Conservation (phyloP, 1,140 invertebrate genomes). For the Anagrus nilaparvatae region DNA sequence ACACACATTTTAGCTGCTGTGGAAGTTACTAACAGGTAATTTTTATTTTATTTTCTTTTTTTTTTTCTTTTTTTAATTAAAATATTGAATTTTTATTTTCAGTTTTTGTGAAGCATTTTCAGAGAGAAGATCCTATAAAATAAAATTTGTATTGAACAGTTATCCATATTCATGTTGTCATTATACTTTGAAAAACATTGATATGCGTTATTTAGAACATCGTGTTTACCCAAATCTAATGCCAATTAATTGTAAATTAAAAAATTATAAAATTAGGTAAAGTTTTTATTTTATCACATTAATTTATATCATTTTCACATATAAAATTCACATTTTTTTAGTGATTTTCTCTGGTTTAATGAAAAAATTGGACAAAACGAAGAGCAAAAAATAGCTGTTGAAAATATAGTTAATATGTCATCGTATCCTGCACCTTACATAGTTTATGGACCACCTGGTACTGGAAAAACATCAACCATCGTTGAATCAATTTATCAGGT, state of each 20-base stretch:
- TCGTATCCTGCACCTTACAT: constrained; percentile 59
- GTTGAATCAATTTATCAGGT: constrained; percentile 58
- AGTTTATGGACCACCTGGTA: constrained; percentile 70
- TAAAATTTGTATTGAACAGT: constrained; percentile 1
- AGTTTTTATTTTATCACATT: no score
- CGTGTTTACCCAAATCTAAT: no score
- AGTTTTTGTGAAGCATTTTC: background rate
- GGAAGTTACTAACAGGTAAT: no score
- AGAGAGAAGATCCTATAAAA: background rate
- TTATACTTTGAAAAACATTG: constrained; percentile 4
- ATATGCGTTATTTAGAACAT: no score
- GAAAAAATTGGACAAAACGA: constrained; percentile 46
- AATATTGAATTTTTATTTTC: background rate
- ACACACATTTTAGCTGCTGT: no score
- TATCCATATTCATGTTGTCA: constrained; percentile 6
- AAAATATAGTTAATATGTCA: constrained; percentile 47
- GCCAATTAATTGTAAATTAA: no score
- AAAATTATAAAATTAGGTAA: no score
- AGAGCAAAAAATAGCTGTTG: constrained; percentile 53
- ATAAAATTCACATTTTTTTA: no score
- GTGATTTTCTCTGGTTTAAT: constrained; percentile 76
- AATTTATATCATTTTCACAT: no score
- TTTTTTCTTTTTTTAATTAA: background rate
- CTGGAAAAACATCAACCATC: constrained; percentile 68
- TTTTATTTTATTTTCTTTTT: background rate